These are phyloP conservation scores for Spialia ferax DNA, from an alignment of 2,888 invertebrate species.

Conservation along the genomic window DNA sequence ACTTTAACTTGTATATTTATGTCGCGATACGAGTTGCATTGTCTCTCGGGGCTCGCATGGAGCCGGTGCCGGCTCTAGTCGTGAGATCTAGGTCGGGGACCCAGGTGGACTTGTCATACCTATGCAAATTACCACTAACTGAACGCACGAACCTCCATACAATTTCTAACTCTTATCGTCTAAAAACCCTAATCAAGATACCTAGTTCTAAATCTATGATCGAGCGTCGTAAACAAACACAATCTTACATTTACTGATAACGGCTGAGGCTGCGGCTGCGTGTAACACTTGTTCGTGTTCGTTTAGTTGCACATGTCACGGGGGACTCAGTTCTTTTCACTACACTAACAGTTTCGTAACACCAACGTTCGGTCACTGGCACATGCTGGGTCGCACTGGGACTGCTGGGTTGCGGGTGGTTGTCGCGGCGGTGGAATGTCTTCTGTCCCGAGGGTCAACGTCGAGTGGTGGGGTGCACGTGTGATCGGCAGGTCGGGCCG, in stretches of 20 bases:
- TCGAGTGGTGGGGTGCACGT: slow-evolving; percentile 75
- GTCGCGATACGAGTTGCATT: slow-evolving; percentile 76
- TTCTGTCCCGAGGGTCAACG: slow-evolving; percentile 61
- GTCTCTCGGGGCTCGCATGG: slow-evolving; percentile 69
- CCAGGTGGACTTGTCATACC: slow-evolving; percentile 52
- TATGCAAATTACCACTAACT: slow-evolving; percentile 48
- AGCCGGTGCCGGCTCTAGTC: slow-evolving; percentile 53
- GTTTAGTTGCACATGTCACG: slow-evolving; percentile 80
- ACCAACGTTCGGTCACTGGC: slow-evolving; percentile 76
- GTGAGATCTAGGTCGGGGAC: slow-evolving; percentile 84
- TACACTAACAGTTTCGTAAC: slow-evolving; percentile 65
- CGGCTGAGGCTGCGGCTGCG: slow-evolving; percentile 82
- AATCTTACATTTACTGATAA: slow-evolving; percentile 80
- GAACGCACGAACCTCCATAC: not conserved
- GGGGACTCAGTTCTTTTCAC: slow-evolving; percentile 63
- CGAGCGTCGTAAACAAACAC: slow-evolving; percentile 59
- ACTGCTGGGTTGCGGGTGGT: slow-evolving; percentile 51
- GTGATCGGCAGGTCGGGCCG: slow-evolving; percentile 79
- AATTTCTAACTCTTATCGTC: slow-evolving; percentile 38
- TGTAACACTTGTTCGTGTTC: slow-evolving; percentile 63
- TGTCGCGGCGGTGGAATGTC: slow-evolving; percentile 58
- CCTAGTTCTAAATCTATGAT: slow-evolving; percentile 29
- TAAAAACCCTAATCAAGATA: slow-evolving; percentile 7
- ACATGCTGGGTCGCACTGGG: slow-evolving; percentile 68
- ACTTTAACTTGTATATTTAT: slow-evolving; percentile 75